Evolutionary conservation across 2,888 invertebrate species (phyloP).

Genomic region (Craniophora ligustri): DNA sequence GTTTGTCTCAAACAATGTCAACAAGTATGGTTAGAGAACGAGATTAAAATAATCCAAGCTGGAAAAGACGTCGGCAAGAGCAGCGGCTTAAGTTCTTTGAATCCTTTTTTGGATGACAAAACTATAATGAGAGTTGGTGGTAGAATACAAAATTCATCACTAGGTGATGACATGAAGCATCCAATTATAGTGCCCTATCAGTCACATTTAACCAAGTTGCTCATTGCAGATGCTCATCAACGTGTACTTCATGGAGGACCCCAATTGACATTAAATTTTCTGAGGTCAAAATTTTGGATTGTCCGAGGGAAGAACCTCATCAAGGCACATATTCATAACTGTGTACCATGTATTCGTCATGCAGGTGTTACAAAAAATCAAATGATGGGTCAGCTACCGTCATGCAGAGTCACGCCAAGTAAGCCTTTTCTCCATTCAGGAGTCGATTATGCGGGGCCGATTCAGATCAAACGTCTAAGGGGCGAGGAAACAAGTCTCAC

Average conservation of each 20-base stretch:
- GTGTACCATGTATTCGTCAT: neutral
- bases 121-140: too few relatives aligned
- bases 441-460: conserved; percentile 1
- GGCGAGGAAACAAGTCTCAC: neutral
- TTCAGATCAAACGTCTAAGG: neutral
- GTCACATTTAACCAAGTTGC: neutral
- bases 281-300: neutral
- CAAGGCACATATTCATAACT: neutral
- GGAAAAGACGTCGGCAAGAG: too few relatives aligned
- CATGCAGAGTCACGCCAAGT: neutral
- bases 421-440: neutral
- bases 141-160: too few relatives aligned
- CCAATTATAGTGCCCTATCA: neutral
- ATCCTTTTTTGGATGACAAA: too few relatives aligned
- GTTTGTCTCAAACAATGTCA: too few relatives aligned
- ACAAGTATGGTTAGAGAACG: too few relatives aligned
- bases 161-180: neutral
- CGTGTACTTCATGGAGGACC: neutral
- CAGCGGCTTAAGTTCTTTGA: too few relatives aligned
- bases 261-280: neutral
- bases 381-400: conserved; percentile 1
- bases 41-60: too few relatives aligned
- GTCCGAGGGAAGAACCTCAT: neutral
- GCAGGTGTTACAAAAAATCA: neutral
- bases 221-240: neutral